phyloP scores from a whole-genome alignment of 2,113 vertebrate species.

The Rafetus swinhoei region DNA sequence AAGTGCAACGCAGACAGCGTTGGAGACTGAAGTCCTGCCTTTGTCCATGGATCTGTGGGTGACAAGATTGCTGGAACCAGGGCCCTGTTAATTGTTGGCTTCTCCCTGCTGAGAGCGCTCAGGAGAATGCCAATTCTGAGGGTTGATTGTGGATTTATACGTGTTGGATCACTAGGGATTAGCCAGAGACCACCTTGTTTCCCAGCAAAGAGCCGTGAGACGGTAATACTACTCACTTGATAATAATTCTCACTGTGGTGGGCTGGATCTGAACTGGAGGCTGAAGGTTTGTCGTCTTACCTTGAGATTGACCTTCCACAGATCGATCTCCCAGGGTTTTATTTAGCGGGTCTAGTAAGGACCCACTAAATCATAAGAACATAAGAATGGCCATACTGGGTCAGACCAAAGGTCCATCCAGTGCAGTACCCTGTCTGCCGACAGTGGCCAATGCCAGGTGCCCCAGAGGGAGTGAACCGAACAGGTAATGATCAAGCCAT shows the following conservation, averaged over 20 bases:
- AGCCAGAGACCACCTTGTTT: background rate
- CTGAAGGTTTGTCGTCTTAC: no score
- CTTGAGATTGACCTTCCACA: no score
- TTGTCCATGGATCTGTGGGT: background rate
- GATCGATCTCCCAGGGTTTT: no score
- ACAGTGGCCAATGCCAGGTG: no score
- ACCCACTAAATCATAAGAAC: no score
- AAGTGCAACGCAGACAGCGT: accelerated
- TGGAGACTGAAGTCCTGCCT: background rate
- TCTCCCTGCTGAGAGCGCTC: background rate
- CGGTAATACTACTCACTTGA: background rate
- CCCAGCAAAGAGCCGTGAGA: background rate
- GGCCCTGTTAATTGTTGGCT: background rate
- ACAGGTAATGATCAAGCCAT: no score
- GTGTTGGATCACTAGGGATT: background rate
- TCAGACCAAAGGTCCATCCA: no score
- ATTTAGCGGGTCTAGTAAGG: no score
- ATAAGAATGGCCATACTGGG: no score
- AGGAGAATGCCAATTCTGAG: background rate
- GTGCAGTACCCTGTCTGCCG: no score
- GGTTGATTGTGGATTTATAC: background rate
- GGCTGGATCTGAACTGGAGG: background rate
- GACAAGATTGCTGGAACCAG: background rate
- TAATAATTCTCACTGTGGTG: background rate
- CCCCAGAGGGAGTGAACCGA: no score